These are phyloP conservation scores for Bufotes viridis DNA, from an alignment of 2,797 vertebrate species.

Conservation along the genomic window DNA sequence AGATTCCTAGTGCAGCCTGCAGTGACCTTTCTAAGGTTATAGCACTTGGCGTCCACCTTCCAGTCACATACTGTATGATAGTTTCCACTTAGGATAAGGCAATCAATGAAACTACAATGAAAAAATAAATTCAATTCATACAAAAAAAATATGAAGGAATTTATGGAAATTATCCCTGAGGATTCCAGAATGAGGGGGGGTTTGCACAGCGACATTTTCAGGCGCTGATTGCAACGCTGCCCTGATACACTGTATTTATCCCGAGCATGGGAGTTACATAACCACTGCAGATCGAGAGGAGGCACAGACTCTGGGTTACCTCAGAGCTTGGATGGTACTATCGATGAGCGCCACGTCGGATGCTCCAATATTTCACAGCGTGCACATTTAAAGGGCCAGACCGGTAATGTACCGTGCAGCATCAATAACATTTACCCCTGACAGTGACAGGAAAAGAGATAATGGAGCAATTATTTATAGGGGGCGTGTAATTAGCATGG, in stretches of 20 bases:
- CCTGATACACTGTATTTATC: slow-evolving; percentile 70
- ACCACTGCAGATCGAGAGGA: slow-evolving; percentile 78
- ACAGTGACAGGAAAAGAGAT: background rate
- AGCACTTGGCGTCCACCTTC: background rate
- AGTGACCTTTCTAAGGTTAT: slow-evolving; percentile 32
- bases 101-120: background rate
- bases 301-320: slow-evolving; percentile 75
- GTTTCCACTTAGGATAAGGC: background rate
- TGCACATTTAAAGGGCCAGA: slow-evolving; percentile 60
- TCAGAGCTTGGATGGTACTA: slow-evolving; percentile 74
- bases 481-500: background rate
- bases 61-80: background rate
- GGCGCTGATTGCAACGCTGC: slow-evolving; percentile 51
- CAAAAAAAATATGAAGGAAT: background rate
- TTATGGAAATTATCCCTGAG: slow-evolving; percentile 39
- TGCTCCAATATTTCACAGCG: slow-evolving; percentile 64
- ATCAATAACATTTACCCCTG: background rate
- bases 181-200: background rate
- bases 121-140: background rate
- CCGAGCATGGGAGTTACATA: slow-evolving; percentile 77
- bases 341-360: slow-evolving; percentile 69
- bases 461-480: slow-evolving; percentile 3
- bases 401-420: background rate
- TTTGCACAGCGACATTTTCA: background rate
- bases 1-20: background rate